These are phyloP conservation scores for Leptinotarsa lineolata DNA, from an alignment of 1,140 invertebrate species.

Conservation along the genomic window DNA sequence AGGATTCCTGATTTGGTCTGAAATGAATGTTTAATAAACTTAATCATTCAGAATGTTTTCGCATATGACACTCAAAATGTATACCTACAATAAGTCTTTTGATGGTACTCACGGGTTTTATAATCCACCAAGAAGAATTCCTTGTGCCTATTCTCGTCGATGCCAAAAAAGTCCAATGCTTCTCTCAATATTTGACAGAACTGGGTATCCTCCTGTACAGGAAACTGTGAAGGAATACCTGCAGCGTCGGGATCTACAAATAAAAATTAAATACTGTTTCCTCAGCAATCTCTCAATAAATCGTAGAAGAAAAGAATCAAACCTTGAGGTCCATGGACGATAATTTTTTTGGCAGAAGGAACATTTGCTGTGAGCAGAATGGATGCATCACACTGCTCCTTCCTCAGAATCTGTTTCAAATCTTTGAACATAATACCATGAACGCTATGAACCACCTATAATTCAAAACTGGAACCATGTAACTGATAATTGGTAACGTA, in stretches of 20 bases:
- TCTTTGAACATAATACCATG: conserved; percentile 99
- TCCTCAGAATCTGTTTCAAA: conserved; percentile 96
- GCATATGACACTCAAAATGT: not conserved
- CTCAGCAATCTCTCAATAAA: too few relatives aligned
- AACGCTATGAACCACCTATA: conserved; percentile 90
- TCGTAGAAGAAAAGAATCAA: conserved; percentile 17
- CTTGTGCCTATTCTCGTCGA: conserved; percentile 85
- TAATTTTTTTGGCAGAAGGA: conserved; percentile 98
- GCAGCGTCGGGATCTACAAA: conserved; percentile 80
- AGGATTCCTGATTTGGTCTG: conserved; percentile 94
- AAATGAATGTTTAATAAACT: conserved; percentile 32
- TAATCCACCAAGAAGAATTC: conserved; percentile 96
- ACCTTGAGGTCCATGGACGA: conserved; percentile 91
- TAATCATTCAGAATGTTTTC: not conserved
- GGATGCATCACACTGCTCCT: conserved; percentile 98
- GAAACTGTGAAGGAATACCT: conserved; percentile 97
- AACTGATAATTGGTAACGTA: not conserved
- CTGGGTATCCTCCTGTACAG: conserved; percentile 98
- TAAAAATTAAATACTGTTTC: conserved; percentile 14
- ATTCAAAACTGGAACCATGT: conserved; percentile 30
- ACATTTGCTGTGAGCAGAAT: conserved; percentile 98
- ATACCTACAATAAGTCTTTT: too few relatives aligned
- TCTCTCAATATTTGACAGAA: conserved; percentile 95
- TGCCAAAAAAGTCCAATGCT: conserved; percentile 96
- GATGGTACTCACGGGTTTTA: conserved; percentile 87